Percentiles rank a stretch among this genome's conserved stretches.
Evolutionary conservation across 2,113 vertebrate species (phyloP).

Genomic region (Struthio camelus): DNA sequence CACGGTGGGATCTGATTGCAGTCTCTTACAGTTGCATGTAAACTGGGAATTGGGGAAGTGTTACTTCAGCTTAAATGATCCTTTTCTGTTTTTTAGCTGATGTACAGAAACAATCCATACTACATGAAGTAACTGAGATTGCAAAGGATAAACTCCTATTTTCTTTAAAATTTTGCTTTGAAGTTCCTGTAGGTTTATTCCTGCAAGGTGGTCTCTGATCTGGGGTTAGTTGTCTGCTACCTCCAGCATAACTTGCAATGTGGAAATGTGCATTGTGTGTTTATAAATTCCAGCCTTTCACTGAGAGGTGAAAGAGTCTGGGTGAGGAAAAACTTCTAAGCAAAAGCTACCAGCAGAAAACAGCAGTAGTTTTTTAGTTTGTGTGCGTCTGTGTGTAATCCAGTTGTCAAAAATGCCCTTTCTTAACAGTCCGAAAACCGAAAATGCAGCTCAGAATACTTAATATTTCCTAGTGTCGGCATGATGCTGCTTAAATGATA

Average conservation of each 20-base stretch:
- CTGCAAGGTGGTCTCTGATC: background rate
- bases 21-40: background rate
- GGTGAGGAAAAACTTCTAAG: background rate
- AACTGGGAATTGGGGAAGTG: background rate
- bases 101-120: background rate
- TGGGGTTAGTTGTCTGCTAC: background rate
- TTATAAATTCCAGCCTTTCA: background rate
- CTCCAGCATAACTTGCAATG: background rate
- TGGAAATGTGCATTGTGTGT: background rate
- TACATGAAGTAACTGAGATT: background rate
- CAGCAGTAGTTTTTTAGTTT: background rate
- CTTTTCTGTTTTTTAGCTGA: background rate
- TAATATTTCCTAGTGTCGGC: background rate
- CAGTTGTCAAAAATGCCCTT: background rate
- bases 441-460: background rate
- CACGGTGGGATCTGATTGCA: background rate
- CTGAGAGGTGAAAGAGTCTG: rapidly evolving
- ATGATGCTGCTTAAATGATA: background rate
- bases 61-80: background rate
- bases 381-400: background rate
- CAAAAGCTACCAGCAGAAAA: background rate
- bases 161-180: background rate
- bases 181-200: background rate
- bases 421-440: background rate
- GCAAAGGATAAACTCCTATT: background rate